Evolutionary conservation across 1,140 invertebrate genomes (phyloP), one percentile per base, ranked within the genome.

Genomic region (Cephus cinctus): DNA sequence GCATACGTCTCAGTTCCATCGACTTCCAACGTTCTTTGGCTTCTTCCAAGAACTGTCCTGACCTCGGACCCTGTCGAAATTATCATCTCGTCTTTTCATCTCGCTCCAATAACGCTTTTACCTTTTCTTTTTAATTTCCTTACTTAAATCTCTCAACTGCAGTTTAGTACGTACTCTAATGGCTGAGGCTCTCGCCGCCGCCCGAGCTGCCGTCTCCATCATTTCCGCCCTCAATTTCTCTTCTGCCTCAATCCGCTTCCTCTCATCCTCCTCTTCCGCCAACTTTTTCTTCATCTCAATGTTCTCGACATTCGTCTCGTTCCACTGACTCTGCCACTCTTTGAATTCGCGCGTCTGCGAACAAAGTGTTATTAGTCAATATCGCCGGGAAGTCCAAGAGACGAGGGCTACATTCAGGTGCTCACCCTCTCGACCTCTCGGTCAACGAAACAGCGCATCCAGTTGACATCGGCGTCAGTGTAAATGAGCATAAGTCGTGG

Each of bases 1-100:
- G 75, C 68, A 81, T 79, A n/a, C 73, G 63, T 20, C 69, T 62
- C 47, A 77, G 51, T 49, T 79, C 73, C 47, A 69, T 71, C 6
- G 54, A 38, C 32, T 63, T 62, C 66, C 76, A 74, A 12, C 68
- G 69, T 21, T 65, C 57, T 8, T 49, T 59, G 4, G 73, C 61
- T 50, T 65, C 63, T 36, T 78, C 68, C 21, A 71, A 44, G 38
- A 74, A 65, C 21, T 71, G 62, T 31, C 68, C 68, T 32, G 61
- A 50, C 31, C 39, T 58, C 38, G 40, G 45, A 12, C n/a, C 47
- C 62, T 59, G 20, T 0, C 2, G 12, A 30, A 30, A 2, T 30
- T 2, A 12, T 30, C 27, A 11, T 30, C 27, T 2, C 11, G 27
- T 8, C 18, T 2, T 44, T 44, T 3, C 20, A n/a, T 3, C 19